Percentiles rank a stretch among this genome's conserved stretches.
Evolutionary conservation across 2,888 invertebrate genomes (phyloP).

Genomic region (Cordilura impudica): DNA sequence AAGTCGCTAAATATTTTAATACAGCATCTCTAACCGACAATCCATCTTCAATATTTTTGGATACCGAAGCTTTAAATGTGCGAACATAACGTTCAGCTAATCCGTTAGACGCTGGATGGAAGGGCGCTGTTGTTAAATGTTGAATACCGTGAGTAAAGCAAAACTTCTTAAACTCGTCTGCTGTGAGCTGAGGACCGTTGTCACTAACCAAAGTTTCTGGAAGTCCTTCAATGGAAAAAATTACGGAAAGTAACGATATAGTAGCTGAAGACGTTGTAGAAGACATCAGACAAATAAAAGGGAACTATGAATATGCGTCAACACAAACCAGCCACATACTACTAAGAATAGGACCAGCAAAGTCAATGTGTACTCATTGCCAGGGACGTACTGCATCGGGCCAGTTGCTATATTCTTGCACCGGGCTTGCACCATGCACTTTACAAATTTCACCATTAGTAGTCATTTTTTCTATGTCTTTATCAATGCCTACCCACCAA

Average conservation of each 20-base stretch:
- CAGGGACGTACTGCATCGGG: constrained; percentile 66
- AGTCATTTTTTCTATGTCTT: no score
- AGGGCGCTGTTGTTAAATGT: constrained; percentile 30
- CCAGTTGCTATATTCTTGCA: no score
- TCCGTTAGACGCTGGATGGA: constrained; percentile 36
- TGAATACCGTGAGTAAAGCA: constrained; percentile 41
- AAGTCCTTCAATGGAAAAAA: constrained; percentile 59
- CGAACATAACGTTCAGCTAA: no score
- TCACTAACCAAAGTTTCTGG: constrained; percentile 65
- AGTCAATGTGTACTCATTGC: constrained; percentile 76
- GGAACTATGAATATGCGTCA: constrained; percentile 26
- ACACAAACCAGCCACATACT: constrained; percentile 31
- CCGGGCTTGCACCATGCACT: not conserved
- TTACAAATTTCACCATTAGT: no score
- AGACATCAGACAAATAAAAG: constrained; percentile 16
- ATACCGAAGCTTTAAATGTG: constrained; percentile 25
- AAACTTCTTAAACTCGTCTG: constrained; percentile 62
- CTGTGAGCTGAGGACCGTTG: constrained; percentile 62
- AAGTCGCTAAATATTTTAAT: no score
- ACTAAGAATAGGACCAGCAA: constrained; percentile 65
- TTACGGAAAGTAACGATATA: no score
- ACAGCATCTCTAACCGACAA: no score
- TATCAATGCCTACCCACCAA: constrained; percentile 44
- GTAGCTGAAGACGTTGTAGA: no score
- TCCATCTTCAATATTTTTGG: no score